Evolutionary conservation across 2,888 invertebrate species (phyloP).

Genomic region (Drosophila peninsularis): DNA sequence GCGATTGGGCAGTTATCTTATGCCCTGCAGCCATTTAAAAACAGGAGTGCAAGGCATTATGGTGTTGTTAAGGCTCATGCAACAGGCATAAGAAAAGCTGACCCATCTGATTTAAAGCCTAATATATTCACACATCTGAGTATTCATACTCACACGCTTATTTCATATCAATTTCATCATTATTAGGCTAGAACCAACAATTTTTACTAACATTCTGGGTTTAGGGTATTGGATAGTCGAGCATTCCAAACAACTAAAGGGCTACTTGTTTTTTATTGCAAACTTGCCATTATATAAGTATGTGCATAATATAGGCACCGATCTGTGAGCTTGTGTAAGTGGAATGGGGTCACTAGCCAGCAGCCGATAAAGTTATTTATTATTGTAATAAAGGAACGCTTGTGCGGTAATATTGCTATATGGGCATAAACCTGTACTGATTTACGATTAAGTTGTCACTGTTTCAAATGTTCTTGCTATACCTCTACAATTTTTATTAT

Average conservation of each 20-base stretch:
- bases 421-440: neutral
- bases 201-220: neutral
- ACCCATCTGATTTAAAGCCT: neutral
- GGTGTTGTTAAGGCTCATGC: neutral
- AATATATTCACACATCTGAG: neutral
- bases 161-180: neutral
- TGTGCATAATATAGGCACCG: constrained; percentile 1
- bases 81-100: neutral
- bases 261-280: constrained; percentile 16
- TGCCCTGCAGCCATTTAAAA: neutral
- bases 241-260: neutral
- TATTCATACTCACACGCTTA: neutral
- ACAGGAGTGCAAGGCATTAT: neutral
- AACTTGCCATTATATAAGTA: constrained; percentile 7
- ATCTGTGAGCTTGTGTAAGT: constrained; percentile 24
- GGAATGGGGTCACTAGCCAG: constrained; percentile 33
- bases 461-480: neutral
- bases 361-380: constrained; percentile 23
- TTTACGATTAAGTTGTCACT: neutral
- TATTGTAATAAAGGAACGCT: constrained; percentile 9
- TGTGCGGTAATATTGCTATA: constrained; percentile 11
- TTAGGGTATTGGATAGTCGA: neutral
- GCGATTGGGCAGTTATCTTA: constrained; percentile 15
- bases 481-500: too few species aligned
- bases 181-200: neutral